Evolutionary conservation across 1,140 invertebrate species (phyloP).

Genomic region (Aricia agestis): DNA sequence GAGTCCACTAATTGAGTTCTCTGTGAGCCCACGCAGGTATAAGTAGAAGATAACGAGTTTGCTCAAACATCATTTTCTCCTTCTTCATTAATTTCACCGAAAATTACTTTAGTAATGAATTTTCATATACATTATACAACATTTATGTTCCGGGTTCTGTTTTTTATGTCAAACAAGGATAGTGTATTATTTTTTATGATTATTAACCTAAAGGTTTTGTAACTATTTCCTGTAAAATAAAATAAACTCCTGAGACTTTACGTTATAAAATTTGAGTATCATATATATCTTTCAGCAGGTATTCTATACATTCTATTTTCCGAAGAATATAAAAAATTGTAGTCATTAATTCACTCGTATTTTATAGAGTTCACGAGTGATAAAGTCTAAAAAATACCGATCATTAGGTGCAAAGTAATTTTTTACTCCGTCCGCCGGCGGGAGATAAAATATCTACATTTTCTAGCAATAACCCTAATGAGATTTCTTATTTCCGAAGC

Average conservation of each 20-base stretch:
- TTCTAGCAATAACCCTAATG: constrained; percentile 28
- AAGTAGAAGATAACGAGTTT: constrained; percentile 1
- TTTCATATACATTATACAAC: background rate
- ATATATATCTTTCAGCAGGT: too few relatives aligned
- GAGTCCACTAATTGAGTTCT: background rate
- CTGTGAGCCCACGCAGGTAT: background rate
- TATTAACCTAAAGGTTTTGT: too few relatives aligned
- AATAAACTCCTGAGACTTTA: too few relatives aligned
- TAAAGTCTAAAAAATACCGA: background rate
- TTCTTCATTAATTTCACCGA: background rate
- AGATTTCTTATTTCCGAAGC: constrained; percentile 36
- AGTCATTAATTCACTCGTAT: background rate
- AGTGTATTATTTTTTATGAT: too few relatives aligned
- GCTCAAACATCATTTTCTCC: background rate
- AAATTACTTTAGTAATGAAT: background rate
- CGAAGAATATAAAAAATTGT: background rate
- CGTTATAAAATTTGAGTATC: too few relatives aligned
- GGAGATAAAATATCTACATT: constrained; percentile 17
- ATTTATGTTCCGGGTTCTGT: background rate
- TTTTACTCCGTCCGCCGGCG: background rate
- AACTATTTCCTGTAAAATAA: too few relatives aligned
- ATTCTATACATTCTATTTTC: too few relatives aligned
- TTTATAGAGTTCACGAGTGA: background rate
- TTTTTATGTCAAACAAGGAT: too few relatives aligned
- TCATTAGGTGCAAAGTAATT: constrained; percentile 14